phyloP scores from a whole-genome alignment of 2,113 vertebrate genomes.

The Malurus alboscapulatus region DNA sequence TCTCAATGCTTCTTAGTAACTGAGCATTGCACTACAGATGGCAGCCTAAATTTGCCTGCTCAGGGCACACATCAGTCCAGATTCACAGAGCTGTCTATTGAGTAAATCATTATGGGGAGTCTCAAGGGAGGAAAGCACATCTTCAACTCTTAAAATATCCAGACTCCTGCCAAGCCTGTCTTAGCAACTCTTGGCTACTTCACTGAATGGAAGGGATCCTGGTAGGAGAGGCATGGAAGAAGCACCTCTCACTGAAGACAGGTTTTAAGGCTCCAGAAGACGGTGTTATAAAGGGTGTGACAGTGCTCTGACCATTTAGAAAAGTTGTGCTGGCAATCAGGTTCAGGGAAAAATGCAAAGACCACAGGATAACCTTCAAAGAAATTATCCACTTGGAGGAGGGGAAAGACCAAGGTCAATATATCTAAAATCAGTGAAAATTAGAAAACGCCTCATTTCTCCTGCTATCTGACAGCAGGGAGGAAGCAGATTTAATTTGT shows the following conservation, averaged over 20 bases:
- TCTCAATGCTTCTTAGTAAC: neutral
- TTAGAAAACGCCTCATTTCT: neutral
- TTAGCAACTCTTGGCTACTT: neutral
- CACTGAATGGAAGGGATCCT: neutral
- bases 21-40: neutral
- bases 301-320: neutral
- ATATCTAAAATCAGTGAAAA: neutral
- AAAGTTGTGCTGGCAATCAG: neutral
- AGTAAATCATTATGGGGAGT: neutral
- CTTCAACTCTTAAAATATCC: neutral
- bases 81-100: neutral
- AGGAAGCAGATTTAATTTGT: neutral
- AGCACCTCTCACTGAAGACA: neutral
- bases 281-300: neutral
- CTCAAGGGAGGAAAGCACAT: neutral
- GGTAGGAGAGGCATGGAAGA: neutral
- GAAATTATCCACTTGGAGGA: neutral
- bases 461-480: neutral
- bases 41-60: neutral
- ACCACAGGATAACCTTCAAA: neutral
- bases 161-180: neutral
- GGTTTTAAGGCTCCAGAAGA: neutral
- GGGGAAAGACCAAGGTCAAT: neutral
- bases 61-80: neutral
- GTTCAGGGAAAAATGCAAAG: neutral